These are phyloP conservation scores for Merodon equestris DNA, from an alignment of 2,888 invertebrate genomes.

Conservation along the genomic window DNA sequence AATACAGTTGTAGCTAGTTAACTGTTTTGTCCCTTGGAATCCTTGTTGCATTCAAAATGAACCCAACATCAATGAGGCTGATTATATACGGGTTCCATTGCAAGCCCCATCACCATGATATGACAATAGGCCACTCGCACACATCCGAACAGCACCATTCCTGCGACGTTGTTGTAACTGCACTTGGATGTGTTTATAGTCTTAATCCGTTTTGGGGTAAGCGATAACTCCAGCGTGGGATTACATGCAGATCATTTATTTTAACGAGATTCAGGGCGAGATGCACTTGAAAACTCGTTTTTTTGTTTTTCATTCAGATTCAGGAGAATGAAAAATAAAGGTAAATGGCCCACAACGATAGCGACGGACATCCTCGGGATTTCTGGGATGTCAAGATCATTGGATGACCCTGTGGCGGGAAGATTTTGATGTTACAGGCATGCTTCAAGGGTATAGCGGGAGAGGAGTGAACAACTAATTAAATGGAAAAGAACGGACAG, in stretches of 20 bases:
- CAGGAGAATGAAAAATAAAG: slow-evolving; percentile 21
- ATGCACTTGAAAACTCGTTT: too few species aligned
- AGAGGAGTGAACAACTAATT: too few species aligned
- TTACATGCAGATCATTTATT: slow-evolving; percentile 74
- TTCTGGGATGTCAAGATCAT: slow-evolving; percentile 35
- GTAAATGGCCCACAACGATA: slow-evolving; percentile 27
- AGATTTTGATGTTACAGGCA: neutral
- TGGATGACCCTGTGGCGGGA: neutral
- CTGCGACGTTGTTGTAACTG: neutral
- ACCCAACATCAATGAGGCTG: neutral
- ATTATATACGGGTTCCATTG: neutral
- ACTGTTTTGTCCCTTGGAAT: slow-evolving; percentile 47
- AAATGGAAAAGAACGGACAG: too few species aligned
- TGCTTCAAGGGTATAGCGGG: too few species aligned
- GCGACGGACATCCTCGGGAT: too few species aligned
- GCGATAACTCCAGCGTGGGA: slow-evolving; percentile 56
- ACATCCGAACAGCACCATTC: neutral
- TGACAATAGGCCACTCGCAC: neutral
- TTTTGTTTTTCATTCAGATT: too few species aligned
- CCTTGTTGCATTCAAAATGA: slow-evolving; percentile 55
- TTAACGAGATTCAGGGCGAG: slow-evolving; percentile 75
- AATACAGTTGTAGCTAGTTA: slow-evolving; percentile 59
- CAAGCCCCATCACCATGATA: neutral
- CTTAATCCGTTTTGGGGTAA: slow-evolving; percentile 57
- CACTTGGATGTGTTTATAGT: slow-evolving; percentile 16